Evolutionary conservation across 2,797 vertebrate genomes (phyloP).

Genomic region (Coreius guichenoti): DNA sequence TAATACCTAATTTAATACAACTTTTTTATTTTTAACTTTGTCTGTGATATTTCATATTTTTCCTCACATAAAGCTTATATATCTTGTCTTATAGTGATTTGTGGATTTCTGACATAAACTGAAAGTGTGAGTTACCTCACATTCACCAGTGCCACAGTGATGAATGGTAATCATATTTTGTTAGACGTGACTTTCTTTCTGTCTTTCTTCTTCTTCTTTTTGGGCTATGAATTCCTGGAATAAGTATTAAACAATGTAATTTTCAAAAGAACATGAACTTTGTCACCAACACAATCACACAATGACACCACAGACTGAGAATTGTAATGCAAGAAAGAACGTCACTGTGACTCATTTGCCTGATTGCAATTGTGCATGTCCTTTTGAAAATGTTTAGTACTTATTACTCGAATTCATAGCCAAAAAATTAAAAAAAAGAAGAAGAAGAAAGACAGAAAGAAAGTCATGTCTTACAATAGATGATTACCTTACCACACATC

Average conservation of each 20-base stretch:
- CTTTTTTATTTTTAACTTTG: background rate
- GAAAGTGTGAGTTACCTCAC: background rate
- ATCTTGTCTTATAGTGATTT: too few species aligned
- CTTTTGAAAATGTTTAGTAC: too few species aligned
- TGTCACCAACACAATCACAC: too few species aligned
- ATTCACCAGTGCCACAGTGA: rapidly evolving
- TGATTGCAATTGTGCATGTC: too few species aligned
- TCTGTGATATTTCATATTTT: background rate
- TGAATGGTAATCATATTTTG: background rate
- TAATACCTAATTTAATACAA: background rate
- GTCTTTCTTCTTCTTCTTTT: background rate
- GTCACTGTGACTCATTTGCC: too few species aligned
- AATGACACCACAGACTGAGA: too few species aligned
- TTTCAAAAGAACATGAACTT: background rate
- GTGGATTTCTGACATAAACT: background rate
- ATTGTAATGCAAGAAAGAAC: too few species aligned
- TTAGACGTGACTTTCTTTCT: background rate
- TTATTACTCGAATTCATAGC: too few species aligned
- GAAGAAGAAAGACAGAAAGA: too few species aligned
- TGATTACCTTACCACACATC: too few species aligned
- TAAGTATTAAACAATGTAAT: background rate
- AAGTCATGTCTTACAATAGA: too few species aligned
- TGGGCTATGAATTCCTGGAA: background rate
- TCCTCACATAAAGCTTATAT: background rate
- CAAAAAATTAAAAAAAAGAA: too few species aligned